Base-by-base conservation (phyloP, 2,797 vertebrate genomes). In the Anguilla pacifica region DNA sequence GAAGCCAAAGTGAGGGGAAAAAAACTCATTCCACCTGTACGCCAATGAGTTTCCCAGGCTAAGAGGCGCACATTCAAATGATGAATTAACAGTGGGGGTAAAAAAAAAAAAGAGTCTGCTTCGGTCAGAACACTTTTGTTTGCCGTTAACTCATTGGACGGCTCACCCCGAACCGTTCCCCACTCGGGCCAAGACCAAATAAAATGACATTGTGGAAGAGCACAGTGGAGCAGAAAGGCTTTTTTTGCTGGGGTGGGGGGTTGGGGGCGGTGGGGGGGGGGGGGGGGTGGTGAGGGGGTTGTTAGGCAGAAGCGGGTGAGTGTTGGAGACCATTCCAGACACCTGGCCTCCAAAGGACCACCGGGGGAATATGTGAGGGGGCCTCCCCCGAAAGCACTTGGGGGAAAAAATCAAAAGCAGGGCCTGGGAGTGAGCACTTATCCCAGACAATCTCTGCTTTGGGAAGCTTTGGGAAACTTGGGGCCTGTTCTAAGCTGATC, bases 261-360 rank as follows among this genome's bases (percentile, higher is more conserved):
- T n/a, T n/a, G n/a, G n/a, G n/a, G n/a, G n/a, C n/a, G n/a, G n/a
- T n/a, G n/a, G 94, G 93, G 91, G 90, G 93, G 93, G 95, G 95
- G 94, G 28, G n/a, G 70, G 70, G 13, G 70, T 93, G 94, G 93
- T 91, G 90, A 93, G 93, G 95, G 95, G 94, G 94, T 96, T 96
- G 95, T 90, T 93, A 93, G 90, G 87, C 79, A 88, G 86, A 85
- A 94, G 89, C 11, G 88, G 90, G 85, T 93, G 90, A 22, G 90
- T 90, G 90, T 94, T 96, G 94, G 93, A 96, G 96, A 96, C 95
- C 94, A 94, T 96, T 94, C 94, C 94, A 92, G 94, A 94, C 96
- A 97, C 96, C 97, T 97, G 96, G 95, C 91, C 95, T 96, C 94
- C 94, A 93, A 95, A 96, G 94, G 95, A 95, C 95, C 96, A 96